Evolutionary conservation across 2,888 invertebrate genomes (phyloP), one percentile per base, ranked within the genome.

Genomic region (Taphrorychus bicolor): DNA sequence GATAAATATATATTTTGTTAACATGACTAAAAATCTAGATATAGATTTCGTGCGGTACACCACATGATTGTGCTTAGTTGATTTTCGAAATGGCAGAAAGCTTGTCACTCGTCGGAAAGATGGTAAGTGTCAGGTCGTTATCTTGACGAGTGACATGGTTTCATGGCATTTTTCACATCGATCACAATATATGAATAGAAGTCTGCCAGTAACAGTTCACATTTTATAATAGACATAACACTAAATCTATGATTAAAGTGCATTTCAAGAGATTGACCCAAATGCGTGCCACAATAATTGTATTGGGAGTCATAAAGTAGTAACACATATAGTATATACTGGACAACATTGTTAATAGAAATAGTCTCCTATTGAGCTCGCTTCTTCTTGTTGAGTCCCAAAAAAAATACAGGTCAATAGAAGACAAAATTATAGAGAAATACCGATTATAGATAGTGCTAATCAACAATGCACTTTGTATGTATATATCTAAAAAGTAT

Each of bases 81-180:
- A 70, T 62, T 65, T 69, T 24, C 5, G 40, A 53, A 59, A 59
- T 70, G 72, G 62, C 68, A 72, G 61, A 45, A 64, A 59, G 17
- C 64, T 67, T 70, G 70, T 70, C 69, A 60, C 32, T 65, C 68
- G 70, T 73, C 71, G 67, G 66, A 64, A 70, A 71, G 76, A 74
- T 75, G 75, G 75, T 77, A 73, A 77, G 77, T 81, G 81, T 81
- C 82, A 82, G 81, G 82, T 82, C 82, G 82, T 81, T 82, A 82
- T 81, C 80, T 71, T 65, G 70, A 66, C 68, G 63, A 70, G 72
- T 73, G 76, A 73, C 67, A 70, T 72, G 72, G 72, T 70, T 70
- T 73, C 70, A 56, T 73, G 75, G 64, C 73, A 72, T 70, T 73
- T 75, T 80, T 76, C 79, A 80, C 78, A 79, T 76, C 75, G 75